Evolutionary conservation across 2,113 vertebrate species (phyloP).

Genomic region (Pterophyllum scalare): DNA sequence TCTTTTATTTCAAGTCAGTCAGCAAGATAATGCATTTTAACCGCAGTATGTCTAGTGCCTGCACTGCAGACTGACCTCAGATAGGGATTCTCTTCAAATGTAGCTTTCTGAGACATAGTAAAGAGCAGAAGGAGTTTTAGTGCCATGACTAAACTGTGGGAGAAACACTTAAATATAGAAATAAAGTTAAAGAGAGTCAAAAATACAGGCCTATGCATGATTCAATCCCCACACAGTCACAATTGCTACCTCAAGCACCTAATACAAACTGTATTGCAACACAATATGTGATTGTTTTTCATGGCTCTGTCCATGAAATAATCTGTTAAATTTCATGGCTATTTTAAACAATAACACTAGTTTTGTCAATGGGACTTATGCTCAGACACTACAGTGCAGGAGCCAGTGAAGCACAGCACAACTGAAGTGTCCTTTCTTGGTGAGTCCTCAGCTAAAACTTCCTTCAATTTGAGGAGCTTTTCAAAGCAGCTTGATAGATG

Average conservation of each 20-base stretch:
- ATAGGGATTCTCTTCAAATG: neutral
- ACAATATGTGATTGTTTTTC: neutral
- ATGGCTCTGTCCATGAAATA: neutral
- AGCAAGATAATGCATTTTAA: neutral
- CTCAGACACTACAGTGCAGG: neutral
- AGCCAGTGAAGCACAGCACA: neutral
- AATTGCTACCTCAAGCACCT: neutral
- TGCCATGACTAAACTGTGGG: fast-evolving
- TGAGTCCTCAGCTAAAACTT: neutral
- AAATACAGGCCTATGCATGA: fast-evolving
- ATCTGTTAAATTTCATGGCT: neutral
- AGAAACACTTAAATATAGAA: neutral
- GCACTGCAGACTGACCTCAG: neutral
- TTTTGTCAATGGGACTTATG: neutral
- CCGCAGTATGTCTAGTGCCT: neutral
- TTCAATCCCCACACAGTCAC: neutral
- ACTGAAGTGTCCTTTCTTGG: neutral
- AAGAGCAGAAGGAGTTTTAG: neutral
- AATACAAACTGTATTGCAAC: fast-evolving
- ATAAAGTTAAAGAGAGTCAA: neutral
- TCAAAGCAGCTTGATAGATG: constrained; percentile 3
- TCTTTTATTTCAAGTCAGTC: neutral
- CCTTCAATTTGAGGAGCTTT: neutral
- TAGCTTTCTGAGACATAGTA: neutral
- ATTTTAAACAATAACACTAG: neutral